A percentile compares a stretch with the other conserved stretches of the same genome.
Evolutionary conservation across 2,888 invertebrate species (phyloP).

Genomic region (Argyresthia goedartella): DNA sequence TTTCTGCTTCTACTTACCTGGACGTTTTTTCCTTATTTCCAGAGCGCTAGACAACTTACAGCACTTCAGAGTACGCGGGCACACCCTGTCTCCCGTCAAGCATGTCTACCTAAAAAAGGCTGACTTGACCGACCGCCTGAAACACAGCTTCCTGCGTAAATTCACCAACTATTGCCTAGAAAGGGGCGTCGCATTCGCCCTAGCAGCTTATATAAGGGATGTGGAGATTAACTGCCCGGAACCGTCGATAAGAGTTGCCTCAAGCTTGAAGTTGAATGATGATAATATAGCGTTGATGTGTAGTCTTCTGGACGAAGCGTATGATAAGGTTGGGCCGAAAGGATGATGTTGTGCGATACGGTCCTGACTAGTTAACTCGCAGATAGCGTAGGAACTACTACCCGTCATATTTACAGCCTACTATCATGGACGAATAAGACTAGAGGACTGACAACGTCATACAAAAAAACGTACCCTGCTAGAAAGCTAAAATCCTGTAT

Average conservation of each 20-base stretch:
- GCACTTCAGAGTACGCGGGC: conserved; percentile 67
- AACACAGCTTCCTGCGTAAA: conserved; percentile 68
- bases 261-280: conserved; percentile 74
- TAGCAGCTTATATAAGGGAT: conserved; percentile 77
- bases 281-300: conserved; percentile 68
- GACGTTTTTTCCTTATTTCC: conserved; percentile 15
- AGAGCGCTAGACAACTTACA: conserved; percentile 54
- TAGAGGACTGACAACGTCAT: too few species aligned
- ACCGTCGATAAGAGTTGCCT: conserved; percentile 80
- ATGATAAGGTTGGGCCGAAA: conserved; percentile 45
- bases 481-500: too few species aligned
- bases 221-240: conserved; percentile 75
- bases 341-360: background rate
- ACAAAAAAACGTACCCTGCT: too few species aligned
- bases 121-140: conserved; percentile 49
- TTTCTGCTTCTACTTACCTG: too few species aligned
- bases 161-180: conserved; percentile 77
- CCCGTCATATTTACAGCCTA: too few species aligned
- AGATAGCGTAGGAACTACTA: too few species aligned
- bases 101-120: conserved; percentile 75
- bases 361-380: background rate
- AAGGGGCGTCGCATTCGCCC: conserved; percentile 77
- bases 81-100: conserved; percentile 79
- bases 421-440: too few species aligned
- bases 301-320: conserved; percentile 47